Percentiles rank a stretch among this genome's conserved stretches.
These are phyloP conservation scores for Paramormyrops hopkinsi DNA, from an alignment of 2,797 vertebrate genomes.

Conservation along the genomic window DNA sequence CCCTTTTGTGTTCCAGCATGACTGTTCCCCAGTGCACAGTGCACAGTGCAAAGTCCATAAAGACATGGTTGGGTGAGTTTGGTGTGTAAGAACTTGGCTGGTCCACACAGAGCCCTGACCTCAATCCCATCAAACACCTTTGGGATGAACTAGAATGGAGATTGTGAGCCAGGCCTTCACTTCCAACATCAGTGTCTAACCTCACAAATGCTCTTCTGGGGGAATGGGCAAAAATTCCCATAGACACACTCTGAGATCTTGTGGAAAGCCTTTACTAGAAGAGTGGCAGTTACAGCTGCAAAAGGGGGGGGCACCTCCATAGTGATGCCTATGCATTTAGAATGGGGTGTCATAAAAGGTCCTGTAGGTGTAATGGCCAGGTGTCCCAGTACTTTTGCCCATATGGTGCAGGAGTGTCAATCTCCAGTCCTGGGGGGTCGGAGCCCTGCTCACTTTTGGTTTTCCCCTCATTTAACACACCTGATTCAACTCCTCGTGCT, in stretches of 20 bases:
- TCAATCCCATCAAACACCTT: background rate
- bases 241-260: background rate
- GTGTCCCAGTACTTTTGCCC: background rate
- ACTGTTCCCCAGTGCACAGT: background rate
- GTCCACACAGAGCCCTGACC: background rate
- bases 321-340: background rate
- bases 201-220: background rate
- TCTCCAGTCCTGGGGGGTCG: too few relatives aligned
- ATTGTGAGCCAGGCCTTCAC: background rate
- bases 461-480: too few relatives aligned
- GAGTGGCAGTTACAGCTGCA: background rate
- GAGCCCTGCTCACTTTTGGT: too few relatives aligned
- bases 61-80: background rate
- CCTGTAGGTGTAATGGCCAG: background rate
- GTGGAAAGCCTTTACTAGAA: background rate
- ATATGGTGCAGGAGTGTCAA: background rate
- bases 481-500: too few relatives aligned
- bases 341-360: background rate
- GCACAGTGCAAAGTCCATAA: background rate
- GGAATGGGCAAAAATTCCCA: background rate
- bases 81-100: background rate
- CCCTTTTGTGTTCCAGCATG: background rate
- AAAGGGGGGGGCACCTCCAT: background rate
- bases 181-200: background rate
- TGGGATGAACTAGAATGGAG: background rate